Evolutionary conservation across 2,888 invertebrate species (phyloP).

Genomic region (Odontocolon sp.): DNA sequence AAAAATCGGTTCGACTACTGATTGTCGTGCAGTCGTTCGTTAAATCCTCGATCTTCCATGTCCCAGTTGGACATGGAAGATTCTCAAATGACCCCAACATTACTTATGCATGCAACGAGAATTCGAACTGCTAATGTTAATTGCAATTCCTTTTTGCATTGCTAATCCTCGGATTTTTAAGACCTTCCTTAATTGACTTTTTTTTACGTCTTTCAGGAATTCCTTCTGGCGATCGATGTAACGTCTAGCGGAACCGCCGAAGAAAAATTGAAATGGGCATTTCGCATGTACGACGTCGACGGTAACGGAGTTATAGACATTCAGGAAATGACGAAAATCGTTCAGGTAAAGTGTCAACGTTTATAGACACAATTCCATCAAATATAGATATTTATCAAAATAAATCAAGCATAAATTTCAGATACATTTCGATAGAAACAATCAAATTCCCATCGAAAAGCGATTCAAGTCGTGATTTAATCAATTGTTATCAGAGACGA

Average conservation of each 20-base stretch:
- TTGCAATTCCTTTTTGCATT: background rate
- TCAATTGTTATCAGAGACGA: background rate
- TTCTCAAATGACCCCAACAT: background rate
- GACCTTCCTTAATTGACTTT: too few species aligned
- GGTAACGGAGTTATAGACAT: conserved; percentile 99
- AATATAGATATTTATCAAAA: background rate
- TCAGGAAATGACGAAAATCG: conserved; percentile 99
- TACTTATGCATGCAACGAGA: background rate
- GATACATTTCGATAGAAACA: background rate
- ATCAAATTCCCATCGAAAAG: conserved; percentile 12
- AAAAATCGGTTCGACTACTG: conserved; percentile 41
- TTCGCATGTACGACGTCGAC: conserved; percentile 99
- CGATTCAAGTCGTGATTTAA: background rate
- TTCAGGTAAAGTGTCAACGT: conserved; percentile 87
- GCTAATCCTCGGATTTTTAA: background rate
- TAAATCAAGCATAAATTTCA: background rate
- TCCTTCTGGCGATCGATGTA: conserved; percentile 98
- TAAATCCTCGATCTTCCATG: too few species aligned
- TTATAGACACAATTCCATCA: background rate
- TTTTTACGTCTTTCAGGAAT: conserved; percentile 88
- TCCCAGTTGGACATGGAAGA: too few species aligned
- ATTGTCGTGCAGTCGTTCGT: background rate
- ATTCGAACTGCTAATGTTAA: background rate
- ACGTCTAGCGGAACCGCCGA: conserved; percentile 98
- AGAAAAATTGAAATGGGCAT: conserved; percentile 99